A percentile compares a stretch with the other conserved stretches of the same genome.
These are phyloP conservation scores for Odontophorus gujanensis DNA, from an alignment of 2,113 vertebrate species.

Conservation along the genomic window DNA sequence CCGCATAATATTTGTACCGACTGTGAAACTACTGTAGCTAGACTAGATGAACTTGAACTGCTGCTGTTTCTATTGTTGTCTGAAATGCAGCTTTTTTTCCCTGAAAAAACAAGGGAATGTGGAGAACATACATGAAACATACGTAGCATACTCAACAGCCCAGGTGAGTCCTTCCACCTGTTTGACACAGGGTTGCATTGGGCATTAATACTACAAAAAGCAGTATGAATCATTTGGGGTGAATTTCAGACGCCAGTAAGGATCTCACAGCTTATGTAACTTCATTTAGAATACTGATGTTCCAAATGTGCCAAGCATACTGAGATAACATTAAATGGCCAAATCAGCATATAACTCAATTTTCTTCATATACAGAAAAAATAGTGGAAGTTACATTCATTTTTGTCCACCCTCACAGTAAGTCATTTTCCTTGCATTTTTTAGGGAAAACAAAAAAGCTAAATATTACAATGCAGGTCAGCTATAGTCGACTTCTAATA, in stretches of 20 bases:
- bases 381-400: slow-evolving; percentile 10
- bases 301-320: neutral
- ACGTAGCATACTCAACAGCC: fast-evolving
- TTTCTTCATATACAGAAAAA: slow-evolving; percentile 3
- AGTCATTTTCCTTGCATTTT: neutral
- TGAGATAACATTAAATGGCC: neutral
- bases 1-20: neutral
- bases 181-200: neutral
- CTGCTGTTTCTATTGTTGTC: neutral
- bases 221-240: neutral
- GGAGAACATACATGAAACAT: neutral
- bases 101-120: neutral
- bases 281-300: neutral
- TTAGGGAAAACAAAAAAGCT: neutral
- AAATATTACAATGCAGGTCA: slow-evolving; percentile 22
- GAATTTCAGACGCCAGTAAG: neutral
- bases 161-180: neutral
- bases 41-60: neutral
- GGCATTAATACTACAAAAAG: neutral
- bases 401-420: slow-evolving; percentile 10
- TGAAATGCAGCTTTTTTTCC: neutral
- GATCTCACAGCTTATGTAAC: neutral
- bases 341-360: neutral
- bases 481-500: neutral
- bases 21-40: neutral